Percentiles rank a stretch among this genome's conserved stretches.
Conservation (phyloP, 2,888 invertebrate genomes). For the Hirtodrosophila alboralis region DNA sequence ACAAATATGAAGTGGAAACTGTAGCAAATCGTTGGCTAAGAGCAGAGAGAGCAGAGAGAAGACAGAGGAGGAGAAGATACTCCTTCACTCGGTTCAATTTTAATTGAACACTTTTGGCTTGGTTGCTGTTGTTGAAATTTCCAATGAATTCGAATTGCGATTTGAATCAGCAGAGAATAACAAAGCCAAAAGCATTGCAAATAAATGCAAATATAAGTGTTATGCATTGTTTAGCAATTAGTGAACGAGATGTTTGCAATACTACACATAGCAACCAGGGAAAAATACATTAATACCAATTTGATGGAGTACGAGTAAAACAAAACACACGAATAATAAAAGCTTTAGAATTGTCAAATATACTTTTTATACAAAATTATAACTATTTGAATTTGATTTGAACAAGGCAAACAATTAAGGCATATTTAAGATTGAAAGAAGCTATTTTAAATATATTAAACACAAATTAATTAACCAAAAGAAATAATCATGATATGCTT, state of each 20-base stretch:
- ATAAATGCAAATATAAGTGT: constrained; percentile 52
- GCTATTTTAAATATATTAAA: no score
- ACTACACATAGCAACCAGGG: neutral
- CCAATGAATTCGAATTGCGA: constrained; percentile 6
- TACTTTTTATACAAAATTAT: no score
- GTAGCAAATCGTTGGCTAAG: constrained; percentile 3
- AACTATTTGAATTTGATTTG: no score
- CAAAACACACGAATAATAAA: neutral
- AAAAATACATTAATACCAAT: constrained; percentile 41
- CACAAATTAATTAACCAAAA: no score
- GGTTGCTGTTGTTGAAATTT: neutral
- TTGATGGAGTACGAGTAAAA: constrained; percentile 36
- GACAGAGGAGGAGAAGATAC: no score
- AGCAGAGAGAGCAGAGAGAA: constrained; percentile 40
- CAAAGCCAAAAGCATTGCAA: constrained; percentile 17
- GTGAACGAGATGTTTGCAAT: constrained; percentile 4
- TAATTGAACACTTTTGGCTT: constrained; percentile 44
- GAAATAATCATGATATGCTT: no score
- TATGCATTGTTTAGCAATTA: constrained; percentile 57
- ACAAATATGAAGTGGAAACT: constrained; percentile 23
- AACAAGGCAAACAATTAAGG: no score
- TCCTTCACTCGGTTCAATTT: constrained; percentile 25
- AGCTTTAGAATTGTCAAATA: constrained; percentile 3
- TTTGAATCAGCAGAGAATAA: constrained; percentile 18
- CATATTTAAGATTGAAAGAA: no score